Evolutionary conservation across 2,113 vertebrate genomes (phyloP).

Genomic region (Telmatochromis sp.): DNA sequence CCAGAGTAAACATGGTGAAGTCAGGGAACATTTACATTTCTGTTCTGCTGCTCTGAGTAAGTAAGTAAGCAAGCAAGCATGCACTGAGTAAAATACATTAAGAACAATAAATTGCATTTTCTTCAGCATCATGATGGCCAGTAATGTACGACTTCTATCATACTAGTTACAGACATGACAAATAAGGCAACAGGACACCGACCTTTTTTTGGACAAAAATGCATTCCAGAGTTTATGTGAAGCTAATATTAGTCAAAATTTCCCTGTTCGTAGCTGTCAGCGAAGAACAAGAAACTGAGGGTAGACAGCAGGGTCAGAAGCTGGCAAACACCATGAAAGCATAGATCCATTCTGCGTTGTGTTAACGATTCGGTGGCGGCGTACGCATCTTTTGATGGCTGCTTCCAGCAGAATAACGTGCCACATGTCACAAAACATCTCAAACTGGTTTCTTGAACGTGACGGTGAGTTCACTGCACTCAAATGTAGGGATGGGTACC

Average conservation of each 20-base stretch:
- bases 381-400: background rate
- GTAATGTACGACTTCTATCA: background rate
- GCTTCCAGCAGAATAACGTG: background rate
- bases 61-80: background rate
- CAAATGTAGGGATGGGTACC: no score
- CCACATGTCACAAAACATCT: background rate
- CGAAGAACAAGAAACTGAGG: background rate
- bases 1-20: background rate
- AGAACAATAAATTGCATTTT: background rate
- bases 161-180: background rate
- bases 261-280: background rate
- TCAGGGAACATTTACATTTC: background rate
- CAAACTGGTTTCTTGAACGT: background rate
- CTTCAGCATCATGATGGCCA: background rate
- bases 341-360: background rate
- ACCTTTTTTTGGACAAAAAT: background rate
- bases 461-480: background rate
- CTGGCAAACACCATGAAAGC: background rate
- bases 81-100: background rate
- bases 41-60: background rate
- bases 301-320: background rate
- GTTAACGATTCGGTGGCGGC: background rate
- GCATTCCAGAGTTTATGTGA: background rate
- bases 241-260: background rate
- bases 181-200: background rate